A percentile compares a stretch with the other conserved stretches of the same genome.
phyloP scores from a whole-genome alignment of 2,797 vertebrate species.

The Dendrocincla fuliginosa region DNA sequence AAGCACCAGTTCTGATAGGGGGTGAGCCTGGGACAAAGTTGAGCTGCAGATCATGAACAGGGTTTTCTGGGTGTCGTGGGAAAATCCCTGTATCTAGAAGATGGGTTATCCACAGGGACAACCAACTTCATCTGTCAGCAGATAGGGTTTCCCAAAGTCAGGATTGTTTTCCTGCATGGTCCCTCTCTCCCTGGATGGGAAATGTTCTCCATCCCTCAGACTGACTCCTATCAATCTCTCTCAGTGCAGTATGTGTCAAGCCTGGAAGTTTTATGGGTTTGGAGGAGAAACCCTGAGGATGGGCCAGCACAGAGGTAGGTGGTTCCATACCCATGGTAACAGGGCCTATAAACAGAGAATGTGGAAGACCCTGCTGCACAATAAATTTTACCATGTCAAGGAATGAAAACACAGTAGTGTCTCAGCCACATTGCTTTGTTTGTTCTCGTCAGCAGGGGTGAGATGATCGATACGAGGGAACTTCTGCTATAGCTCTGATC shows the following conservation, averaged over 20 bases:
- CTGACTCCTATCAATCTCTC: neutral
- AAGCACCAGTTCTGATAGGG: accelerated
- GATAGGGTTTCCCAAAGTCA: neutral
- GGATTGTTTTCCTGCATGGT: neutral
- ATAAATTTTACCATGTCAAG: neutral
- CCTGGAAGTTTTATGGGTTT: neutral
- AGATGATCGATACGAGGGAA: neutral
- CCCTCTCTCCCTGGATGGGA: neutral
- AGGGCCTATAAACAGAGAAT: neutral
- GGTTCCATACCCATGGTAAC: neutral
- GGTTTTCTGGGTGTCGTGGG: neutral
- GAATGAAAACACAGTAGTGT: neutral
- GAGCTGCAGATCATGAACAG: neutral
- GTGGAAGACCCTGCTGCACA: neutral
- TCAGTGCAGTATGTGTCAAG: accelerated
- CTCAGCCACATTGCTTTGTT: neutral
- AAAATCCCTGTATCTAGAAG: neutral
- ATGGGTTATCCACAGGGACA: neutral
- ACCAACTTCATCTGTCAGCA: neutral
- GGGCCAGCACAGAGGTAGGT: neutral
- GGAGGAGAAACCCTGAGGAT: neutral
- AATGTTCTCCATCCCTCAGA: neutral
- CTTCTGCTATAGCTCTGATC: neutral
- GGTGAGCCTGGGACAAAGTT: neutral
- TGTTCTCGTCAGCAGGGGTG: neutral